Conservation (phyloP, 2,797 vertebrate genomes). For the Mycteria americana region DNA sequence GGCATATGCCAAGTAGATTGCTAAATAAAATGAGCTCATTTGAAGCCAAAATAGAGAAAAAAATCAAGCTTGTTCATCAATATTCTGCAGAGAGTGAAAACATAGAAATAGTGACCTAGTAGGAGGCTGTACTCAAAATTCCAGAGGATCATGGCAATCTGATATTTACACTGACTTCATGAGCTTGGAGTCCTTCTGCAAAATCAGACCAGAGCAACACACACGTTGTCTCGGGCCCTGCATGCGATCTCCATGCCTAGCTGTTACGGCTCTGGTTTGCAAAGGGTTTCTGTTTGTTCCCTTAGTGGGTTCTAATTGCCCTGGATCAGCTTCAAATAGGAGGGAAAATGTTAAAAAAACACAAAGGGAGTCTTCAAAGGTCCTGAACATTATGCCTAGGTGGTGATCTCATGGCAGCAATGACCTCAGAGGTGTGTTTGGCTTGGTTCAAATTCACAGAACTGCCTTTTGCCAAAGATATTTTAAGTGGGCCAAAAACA, state of each 20-base stretch:
- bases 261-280: neutral
- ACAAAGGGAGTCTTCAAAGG: neutral
- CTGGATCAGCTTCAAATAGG: neutral
- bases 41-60: neutral
- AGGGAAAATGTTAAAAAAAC: neutral
- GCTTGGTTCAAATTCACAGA: slow-evolving; percentile 26
- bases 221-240: neutral
- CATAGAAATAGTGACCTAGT: neutral
- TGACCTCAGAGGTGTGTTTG: slow-evolving; percentile 43
- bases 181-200: neutral
- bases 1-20: neutral
- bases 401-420: slow-evolving; percentile 50
- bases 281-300: neutral
- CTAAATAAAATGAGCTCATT: neutral
- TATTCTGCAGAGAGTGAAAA: neutral
- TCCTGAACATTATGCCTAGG: neutral
- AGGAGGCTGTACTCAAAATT: neutral
- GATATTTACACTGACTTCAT: neutral
- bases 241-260: neutral
- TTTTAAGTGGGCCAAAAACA: slow-evolving; percentile 1
- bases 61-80: neutral
- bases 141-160: neutral
- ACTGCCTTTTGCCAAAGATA: neutral
- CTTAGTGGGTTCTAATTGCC: neutral
- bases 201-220: neutral